Evolutionary conservation across 2,113 vertebrate genomes (phyloP).

Genomic region (Siniperca chuatsi): DNA sequence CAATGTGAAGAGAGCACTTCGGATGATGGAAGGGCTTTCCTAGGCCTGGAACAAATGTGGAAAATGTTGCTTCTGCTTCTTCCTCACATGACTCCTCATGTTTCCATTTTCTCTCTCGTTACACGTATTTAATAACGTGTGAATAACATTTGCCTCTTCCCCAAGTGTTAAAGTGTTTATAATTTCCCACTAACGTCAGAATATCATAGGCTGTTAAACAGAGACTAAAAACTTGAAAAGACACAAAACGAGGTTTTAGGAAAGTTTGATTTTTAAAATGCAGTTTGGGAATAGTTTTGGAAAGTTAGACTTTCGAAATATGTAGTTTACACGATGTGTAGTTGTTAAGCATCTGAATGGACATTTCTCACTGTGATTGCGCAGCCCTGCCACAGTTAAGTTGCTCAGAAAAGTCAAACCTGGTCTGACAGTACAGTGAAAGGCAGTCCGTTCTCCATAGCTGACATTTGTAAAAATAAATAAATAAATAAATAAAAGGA

Average conservation of each 20-base stretch:
- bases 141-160: background rate
- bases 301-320: background rate
- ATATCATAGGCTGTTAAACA: background rate
- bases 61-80: background rate
- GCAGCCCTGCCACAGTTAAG: background rate
- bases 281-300: background rate
- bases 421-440: background rate
- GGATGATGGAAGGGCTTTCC: background rate
- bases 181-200: background rate
- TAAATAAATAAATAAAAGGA: background rate
- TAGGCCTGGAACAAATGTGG: background rate
- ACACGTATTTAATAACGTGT: background rate
- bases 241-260: background rate
- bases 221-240: background rate
- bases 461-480: background rate
- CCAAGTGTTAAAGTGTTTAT: no score
- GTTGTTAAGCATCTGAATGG: background rate
- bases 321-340: background rate
- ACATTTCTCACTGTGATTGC: background rate
- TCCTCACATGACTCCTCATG: constrained; percentile 5
- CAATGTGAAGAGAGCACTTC: background rate
- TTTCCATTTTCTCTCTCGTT: background rate
- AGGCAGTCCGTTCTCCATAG: background rate
- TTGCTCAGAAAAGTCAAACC: background rate
- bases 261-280: background rate